Percentiles rank a stretch among this genome's conserved stretches.
phyloP scores from a whole-genome alignment of 2,888 invertebrate genomes.

The Pollenia labialis region DNA sequence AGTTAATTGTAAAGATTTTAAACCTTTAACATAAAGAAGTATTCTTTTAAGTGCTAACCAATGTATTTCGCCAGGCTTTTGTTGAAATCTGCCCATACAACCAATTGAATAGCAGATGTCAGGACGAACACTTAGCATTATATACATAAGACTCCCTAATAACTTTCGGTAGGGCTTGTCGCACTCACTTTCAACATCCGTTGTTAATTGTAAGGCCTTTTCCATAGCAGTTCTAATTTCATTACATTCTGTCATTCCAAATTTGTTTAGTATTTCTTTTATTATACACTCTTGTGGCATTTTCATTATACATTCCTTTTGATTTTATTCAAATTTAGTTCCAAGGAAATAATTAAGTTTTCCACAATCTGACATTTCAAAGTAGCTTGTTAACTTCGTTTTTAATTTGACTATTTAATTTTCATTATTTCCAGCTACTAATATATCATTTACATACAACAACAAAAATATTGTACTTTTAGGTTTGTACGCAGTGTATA shows the following conservation, averaged over 20 bases:
- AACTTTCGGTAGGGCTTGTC: background rate
- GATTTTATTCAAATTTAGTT: conserved; percentile 50
- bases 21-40: conserved; percentile 7
- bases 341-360: conserved; percentile 46
- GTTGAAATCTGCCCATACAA: conserved; percentile 57
- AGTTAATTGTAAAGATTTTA: background rate
- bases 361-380: conserved; percentile 59
- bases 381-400: background rate
- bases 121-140: conserved; percentile 51
- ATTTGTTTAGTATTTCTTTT: conserved; percentile 48
- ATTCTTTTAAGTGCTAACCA: conserved; percentile 10
- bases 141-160: conserved; percentile 43
- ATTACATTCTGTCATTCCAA: conserved; percentile 67
- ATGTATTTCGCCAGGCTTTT: background rate
- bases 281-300: conserved; percentile 49
- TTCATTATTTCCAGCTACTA: conserved; percentile 35
- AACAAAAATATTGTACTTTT: conserved; percentile 23
- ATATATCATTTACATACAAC: conserved; percentile 49
- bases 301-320: conserved; percentile 19
- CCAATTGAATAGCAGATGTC: conserved; percentile 51
- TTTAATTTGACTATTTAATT: conserved; percentile 9
- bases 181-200: background rate
- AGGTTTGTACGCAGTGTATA: background rate
- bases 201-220: conserved; percentile 39
- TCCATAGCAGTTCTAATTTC: conserved; percentile 41